These are phyloP conservation scores for Amiota communis DNA, from an alignment of 2,888 invertebrate species.

Conservation along the genomic window DNA sequence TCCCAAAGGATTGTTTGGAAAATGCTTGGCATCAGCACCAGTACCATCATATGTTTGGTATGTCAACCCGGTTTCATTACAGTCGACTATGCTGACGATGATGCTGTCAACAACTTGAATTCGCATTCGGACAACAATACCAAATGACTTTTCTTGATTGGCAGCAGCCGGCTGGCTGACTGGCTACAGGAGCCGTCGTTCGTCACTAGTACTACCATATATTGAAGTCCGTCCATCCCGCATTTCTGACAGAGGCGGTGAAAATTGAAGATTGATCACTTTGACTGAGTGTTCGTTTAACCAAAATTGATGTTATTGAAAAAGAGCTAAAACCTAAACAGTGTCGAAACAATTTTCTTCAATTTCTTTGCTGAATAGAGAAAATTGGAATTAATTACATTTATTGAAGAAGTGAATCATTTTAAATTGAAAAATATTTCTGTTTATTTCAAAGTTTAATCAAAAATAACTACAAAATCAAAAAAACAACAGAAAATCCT, in stretches of 20 bases:
- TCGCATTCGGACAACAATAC: constrained; percentile 23
- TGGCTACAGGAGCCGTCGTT: constrained; percentile 14
- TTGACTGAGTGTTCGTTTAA: constrained; percentile 55
- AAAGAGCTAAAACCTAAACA: constrained; percentile 65
- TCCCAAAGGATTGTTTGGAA: constrained; percentile 40
- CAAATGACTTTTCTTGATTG: constrained; percentile 6
- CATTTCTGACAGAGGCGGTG: constrained; percentile 72
- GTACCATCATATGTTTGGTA: constrained; percentile 50
- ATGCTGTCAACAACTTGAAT: constrained; percentile 48
- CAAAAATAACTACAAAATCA: neutral
- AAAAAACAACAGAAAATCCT: neutral
- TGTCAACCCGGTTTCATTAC: constrained; percentile 21
- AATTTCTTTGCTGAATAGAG: constrained; percentile 1
- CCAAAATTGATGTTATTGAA: constrained; percentile 49
- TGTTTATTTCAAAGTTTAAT: neutral
- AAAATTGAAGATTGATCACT: constrained; percentile 74
- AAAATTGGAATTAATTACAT: neutral
- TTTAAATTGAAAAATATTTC: neutral
- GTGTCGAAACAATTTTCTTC: constrained; percentile 50
- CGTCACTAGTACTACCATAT: constrained; percentile 43
- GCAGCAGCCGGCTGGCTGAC: neutral
- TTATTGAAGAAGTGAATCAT: neutral
- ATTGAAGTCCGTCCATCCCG: constrained; percentile 32
- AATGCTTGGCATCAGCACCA: constrained; percentile 33
- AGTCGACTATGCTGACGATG: constrained; percentile 11